phyloP scores from a whole-genome alignment of 2,888 invertebrate species.

The Yponomeuta evonymella region DNA sequence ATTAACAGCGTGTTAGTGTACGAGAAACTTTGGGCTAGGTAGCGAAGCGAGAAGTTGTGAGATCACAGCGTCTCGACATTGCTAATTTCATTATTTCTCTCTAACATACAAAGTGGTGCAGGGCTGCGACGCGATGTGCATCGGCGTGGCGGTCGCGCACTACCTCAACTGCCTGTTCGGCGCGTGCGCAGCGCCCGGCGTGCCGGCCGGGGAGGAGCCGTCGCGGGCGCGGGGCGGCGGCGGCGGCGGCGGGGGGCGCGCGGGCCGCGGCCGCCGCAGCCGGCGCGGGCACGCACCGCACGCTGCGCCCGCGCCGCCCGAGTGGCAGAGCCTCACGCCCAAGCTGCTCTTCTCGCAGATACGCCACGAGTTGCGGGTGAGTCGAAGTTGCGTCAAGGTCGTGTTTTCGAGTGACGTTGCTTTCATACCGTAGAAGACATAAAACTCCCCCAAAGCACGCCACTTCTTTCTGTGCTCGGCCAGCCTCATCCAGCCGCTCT shows the following conservation, averaged over 20 bases:
- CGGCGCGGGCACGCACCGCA: conserved; percentile 68
- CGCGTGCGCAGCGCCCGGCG: conserved; percentile 78
- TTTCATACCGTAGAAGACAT: too few relatives aligned
- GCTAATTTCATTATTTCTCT: too few relatives aligned
- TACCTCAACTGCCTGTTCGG: conserved; percentile 97
- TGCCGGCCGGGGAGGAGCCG: conserved; percentile 39
- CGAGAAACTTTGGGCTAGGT: too few relatives aligned
- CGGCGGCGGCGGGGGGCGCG: conserved; percentile 10
- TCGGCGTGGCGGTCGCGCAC: conserved; percentile 94
- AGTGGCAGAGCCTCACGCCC: conserved; percentile 92
- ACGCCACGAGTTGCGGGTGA: conserved; percentile 82
- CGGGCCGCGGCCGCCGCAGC: conserved; percentile 69
- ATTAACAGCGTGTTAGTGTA: too few relatives aligned
- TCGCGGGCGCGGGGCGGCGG: conserved; percentile 17
- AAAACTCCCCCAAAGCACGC: too few relatives aligned
- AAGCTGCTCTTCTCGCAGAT: conserved; percentile 93
- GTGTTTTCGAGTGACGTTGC: background rate
- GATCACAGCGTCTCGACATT: too few relatives aligned
- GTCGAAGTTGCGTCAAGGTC: too few relatives aligned
- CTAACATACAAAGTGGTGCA: conserved; percentile 32
- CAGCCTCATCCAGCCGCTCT: too few relatives aligned
- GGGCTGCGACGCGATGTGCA: conserved; percentile 92
- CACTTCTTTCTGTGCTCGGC: too few relatives aligned
- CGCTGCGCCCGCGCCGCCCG: conserved; percentile 64
- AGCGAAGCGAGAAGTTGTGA: too few relatives aligned